These are phyloP conservation scores for Tetraneura akinire DNA, from an alignment of 1,140 invertebrate species.

Conservation along the genomic window DNA sequence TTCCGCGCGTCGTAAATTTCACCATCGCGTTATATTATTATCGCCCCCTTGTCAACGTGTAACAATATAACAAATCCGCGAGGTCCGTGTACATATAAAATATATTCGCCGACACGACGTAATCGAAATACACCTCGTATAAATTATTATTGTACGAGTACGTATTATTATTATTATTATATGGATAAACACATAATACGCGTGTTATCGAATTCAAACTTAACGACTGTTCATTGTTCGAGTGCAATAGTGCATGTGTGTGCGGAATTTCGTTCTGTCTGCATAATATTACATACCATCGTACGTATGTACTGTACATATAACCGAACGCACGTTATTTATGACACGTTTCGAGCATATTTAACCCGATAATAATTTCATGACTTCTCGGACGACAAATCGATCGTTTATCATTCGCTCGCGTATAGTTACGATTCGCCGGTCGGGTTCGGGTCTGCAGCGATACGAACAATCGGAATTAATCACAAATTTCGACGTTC, in stretches of 20 bases:
- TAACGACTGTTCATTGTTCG: conserved; percentile 24
- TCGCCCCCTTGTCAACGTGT: conserved; percentile 8
- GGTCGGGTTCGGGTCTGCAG: neutral
- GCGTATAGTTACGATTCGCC: too few relatives aligned
- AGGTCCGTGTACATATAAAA: neutral
- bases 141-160: neutral
- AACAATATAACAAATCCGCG: neutral
- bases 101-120: neutral
- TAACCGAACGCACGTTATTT: neutral
- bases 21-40: neutral
- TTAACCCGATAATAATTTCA: conserved; percentile 20
- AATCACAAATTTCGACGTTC: neutral
- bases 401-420: neutral
- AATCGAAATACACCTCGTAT: neutral
- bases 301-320: too few relatives aligned
- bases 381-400: neutral
- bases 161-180: neutral
- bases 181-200: too few relatives aligned
- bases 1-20: neutral
- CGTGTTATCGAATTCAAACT: too few relatives aligned
- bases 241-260: neutral
- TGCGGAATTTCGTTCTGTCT: too few relatives aligned
- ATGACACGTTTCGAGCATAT: conserved; percentile 7
- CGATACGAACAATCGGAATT: neutral
- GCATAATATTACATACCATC: too few relatives aligned